These are phyloP conservation scores for Arctocebus calabarensis DNA, from an alignment of 2,797 vertebrate species.

Conservation along the genomic window DNA sequence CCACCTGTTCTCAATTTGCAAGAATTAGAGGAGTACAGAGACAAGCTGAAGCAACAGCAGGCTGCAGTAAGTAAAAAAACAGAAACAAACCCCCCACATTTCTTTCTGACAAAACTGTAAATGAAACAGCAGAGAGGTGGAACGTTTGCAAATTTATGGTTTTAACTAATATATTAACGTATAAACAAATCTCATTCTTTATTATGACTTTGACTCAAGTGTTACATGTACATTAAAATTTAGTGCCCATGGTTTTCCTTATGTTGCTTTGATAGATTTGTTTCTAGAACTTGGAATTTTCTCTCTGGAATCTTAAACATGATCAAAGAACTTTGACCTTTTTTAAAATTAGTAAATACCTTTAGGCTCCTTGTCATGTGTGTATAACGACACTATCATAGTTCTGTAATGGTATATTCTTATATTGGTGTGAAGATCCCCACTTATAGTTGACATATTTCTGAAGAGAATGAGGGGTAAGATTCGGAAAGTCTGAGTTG, in stretches of 20 bases:
- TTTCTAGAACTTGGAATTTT: conserved; percentile 46
- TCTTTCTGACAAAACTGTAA: neutral
- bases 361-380: neutral
- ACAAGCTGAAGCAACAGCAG: conserved; percentile 97
- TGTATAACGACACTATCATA: neutral
- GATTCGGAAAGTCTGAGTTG: conserved; percentile 28
- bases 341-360: conserved; percentile 12
- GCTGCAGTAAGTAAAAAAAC: conserved; percentile 92
- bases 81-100: neutral
- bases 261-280: conserved; percentile 13
- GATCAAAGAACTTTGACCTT: conserved; percentile 37
- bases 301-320: conserved; percentile 31
- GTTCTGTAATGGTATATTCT: neutral
- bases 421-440: conserved; percentile 17
- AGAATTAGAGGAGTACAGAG: conserved; percentile 96
- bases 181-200: conserved; percentile 27
- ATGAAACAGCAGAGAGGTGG: neutral
- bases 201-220: conserved; percentile 21
- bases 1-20: conserved; percentile 95
- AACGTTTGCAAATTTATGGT: conserved; percentile 26
- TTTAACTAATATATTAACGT: neutral
- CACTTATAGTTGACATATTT: neutral
- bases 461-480: neutral
- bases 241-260: neutral
- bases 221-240: neutral